A percentile compares a stretch with the other conserved stretches of the same genome.
phyloP scores from a whole-genome alignment of 2,888 invertebrate species.

The Cataglyphis rosenhaueri region DNA sequence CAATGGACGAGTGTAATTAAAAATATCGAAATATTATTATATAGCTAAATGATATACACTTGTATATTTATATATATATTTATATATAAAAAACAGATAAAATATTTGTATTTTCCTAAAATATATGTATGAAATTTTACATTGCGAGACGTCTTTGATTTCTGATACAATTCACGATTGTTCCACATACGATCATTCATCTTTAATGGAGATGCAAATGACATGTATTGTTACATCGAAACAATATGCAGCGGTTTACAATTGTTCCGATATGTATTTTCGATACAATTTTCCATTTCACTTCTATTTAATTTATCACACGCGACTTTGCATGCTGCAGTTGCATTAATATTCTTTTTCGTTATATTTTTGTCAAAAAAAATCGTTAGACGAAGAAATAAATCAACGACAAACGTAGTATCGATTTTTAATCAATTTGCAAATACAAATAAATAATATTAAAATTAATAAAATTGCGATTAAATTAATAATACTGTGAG shows the following conservation, averaged over 20 bases:
- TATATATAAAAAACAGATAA: background rate
- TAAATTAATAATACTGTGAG: background rate
- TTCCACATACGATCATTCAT: background rate
- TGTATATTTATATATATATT: background rate
- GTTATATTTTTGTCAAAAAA: background rate
- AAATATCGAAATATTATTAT: background rate
- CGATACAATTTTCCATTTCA: constrained; percentile 19
- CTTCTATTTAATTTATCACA: constrained; percentile 8
- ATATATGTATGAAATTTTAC: background rate
- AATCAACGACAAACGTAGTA: background rate
- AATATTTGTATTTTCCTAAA: background rate
- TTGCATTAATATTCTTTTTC: background rate
- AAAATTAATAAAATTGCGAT: background rate
- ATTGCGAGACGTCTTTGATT: background rate
- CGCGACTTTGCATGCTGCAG: background rate
- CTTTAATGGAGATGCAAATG: constrained; percentile 11
- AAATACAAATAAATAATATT: background rate
- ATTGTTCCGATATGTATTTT: constrained; percentile 7
- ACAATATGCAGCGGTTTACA: background rate
- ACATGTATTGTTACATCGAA: constrained; percentile 23
- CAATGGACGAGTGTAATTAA: background rate
- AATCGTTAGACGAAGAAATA: background rate
- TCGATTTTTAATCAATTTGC: constrained; percentile 3
- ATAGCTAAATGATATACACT: background rate
- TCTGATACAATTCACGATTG: background rate